Percentiles rank a stretch among this genome's conserved stretches.
These are phyloP conservation scores for human (Homo sapiens) DNA, from an alignment of 2,113 vertebrate species.

Conservation along the genomic window DNA sequence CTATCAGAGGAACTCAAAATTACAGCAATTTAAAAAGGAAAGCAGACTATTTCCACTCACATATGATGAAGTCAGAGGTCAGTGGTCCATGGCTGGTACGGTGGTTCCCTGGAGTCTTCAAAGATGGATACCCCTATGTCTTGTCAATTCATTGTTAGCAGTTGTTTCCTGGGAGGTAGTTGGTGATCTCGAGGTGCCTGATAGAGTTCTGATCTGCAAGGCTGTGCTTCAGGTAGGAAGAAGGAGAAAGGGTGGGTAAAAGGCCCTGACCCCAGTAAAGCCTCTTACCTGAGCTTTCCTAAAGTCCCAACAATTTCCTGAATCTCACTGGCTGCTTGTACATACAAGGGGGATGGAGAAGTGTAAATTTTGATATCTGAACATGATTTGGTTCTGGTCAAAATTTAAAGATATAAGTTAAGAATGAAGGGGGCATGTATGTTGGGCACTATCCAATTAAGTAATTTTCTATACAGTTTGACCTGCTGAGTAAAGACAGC, in stretches of 20 bases:
- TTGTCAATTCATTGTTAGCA: no score
- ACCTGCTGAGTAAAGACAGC: no score
- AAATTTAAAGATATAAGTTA: neutral
- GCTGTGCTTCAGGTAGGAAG: neutral
- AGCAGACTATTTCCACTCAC: no score
- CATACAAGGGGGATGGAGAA: neutral
- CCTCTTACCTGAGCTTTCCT: neutral
- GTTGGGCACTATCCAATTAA: neutral
- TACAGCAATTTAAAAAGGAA: neutral
- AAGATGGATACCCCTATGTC: no score
- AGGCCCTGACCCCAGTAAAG: neutral
- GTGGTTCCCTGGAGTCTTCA: neutral
- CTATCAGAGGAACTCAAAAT: neutral
- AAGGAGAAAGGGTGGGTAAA: neutral
- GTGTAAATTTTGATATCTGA: neutral
- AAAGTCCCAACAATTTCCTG: neutral
- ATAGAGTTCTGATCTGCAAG: neutral
- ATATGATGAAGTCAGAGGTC: neutral
- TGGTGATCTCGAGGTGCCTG: neutral
- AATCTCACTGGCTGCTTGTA: neutral
- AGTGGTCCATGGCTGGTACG: no score
- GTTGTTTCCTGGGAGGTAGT: neutral
- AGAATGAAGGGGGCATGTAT: neutral
- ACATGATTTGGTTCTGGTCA: neutral
- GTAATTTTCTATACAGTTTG: neutral